Conservation (phyloP, 2,113 vertebrate genomes). For the Sigmodon hispidus region DNA sequence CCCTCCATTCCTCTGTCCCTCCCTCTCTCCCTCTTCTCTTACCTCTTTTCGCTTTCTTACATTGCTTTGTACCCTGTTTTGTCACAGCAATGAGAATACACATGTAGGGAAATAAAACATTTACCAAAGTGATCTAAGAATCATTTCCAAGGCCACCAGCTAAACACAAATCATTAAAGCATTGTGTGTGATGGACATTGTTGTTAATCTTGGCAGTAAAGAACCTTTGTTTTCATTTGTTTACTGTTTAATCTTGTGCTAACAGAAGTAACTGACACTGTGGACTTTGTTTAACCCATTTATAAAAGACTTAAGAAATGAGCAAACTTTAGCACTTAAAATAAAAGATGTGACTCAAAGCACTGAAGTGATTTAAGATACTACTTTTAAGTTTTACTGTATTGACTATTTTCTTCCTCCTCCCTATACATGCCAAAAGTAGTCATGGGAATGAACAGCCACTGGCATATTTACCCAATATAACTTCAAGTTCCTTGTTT, state of each 20-base stretch:
- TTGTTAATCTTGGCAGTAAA: background rate
- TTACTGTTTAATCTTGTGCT: background rate
- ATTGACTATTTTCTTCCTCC: background rate
- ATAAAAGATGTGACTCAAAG: background rate
- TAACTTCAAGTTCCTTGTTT: background rate
- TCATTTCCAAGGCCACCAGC: background rate
- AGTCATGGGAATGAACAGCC: background rate
- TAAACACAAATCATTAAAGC: background rate
- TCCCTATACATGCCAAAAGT: background rate
- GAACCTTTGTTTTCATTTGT: background rate
- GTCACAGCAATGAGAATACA: background rate
- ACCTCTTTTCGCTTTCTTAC: background rate
- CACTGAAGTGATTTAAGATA: background rate
- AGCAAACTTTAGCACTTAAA: background rate
- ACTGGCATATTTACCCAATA: too few relatives aligned
- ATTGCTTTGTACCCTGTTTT: background rate
- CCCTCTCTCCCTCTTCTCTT: background rate
- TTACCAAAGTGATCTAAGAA: background rate
- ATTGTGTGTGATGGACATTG: background rate
- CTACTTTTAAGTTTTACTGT: background rate
- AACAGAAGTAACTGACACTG: background rate
- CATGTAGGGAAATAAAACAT: background rate
- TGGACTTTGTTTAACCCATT: background rate
- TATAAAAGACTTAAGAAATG: background rate
- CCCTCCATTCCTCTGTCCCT: accelerated